Conservation (phyloP, 2,113 vertebrate species). For the Labrus mixtus region DNA sequence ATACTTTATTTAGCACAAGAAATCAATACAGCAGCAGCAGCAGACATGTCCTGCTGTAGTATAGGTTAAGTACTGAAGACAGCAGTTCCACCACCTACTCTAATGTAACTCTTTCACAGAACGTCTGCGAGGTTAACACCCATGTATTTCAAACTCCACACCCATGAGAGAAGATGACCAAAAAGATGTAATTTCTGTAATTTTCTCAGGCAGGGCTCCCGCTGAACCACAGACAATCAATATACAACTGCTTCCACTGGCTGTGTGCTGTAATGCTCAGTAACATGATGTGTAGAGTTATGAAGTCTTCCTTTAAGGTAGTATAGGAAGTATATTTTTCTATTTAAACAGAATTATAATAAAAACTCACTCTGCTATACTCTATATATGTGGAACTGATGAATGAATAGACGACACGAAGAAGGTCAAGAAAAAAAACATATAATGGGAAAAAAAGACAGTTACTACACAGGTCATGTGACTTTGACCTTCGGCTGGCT, state of each 20-base stretch:
- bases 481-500: slow-evolving; percentile 30
- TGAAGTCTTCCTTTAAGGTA: slow-evolving; percentile 1
- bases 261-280: not conserved
- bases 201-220: slow-evolving; percentile 1
- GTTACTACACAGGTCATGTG: not conserved
- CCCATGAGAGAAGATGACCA: not conserved
- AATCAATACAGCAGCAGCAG: too few relatives aligned
- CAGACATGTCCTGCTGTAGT: not conserved
- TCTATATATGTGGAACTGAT: not conserved
- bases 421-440: slow-evolving; percentile 11
- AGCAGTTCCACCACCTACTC: not conserved
- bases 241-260: not conserved
- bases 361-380: not conserved
- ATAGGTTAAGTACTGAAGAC: not conserved
- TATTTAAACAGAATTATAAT: not conserved
- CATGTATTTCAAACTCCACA: not conserved
- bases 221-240: not conserved
- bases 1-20: too few relatives aligned
- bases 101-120: not conserved
- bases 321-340: not conserved
- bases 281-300: too few relatives aligned
- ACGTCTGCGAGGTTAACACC: not conserved
- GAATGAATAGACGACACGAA: not conserved
- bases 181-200: slow-evolving; percentile 3
- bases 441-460: not conserved